Base-by-base conservation (phyloP, 2,797 vertebrate species). In the Pteronotus mesoamericanus region DNA sequence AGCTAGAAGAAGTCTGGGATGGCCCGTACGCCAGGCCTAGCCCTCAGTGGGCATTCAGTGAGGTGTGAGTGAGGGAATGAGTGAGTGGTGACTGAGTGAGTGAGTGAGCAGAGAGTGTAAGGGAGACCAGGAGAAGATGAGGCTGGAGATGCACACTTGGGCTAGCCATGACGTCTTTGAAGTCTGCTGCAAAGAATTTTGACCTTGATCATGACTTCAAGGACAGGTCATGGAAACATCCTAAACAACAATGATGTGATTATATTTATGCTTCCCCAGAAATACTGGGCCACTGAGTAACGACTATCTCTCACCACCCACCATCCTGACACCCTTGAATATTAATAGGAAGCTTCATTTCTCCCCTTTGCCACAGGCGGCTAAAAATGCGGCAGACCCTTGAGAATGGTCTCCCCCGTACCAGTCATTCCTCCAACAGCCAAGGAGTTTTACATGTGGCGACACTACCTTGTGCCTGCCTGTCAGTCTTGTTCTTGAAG, bases 401-500 rank as follows among this genome's bases (percentile, higher is more conserved):
- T 1, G 14, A 34, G 34, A 61, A 55, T 10, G 22, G 2, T 37
- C 59, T 57, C 19, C 82, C 16, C n/a, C n/a, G 42, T 19, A 5
- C 1, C 1, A 7, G n/a, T 29, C n/a, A 15, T 57, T 9, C 39
- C 34, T 89, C 16, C 18, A 44, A 42, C 0, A 2, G 8, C 16
- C 0, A 2, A 48, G 55, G 46, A 32, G 22, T 5, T 19, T 3
- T 15, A 8, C 32, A 3, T 11, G 0, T n/a, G 32, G 32, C 53
- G 34, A 34, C 18, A 26, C 4, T 15, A 10, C 57, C 21, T 6
- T 9, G 4, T n/a, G 16, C 29, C 42, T 59, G 55, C 42, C 93
- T 22, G 19, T 69, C 3, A 21, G 26, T 59, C 21, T 0, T 37
- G 39, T 24, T 55, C 51, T 39, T 1, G 19, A 66, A 92, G 44